These are phyloP conservation scores for Chouioia cunea DNA, from an alignment of 2,888 invertebrate species.

Conservation along the genomic window DNA sequence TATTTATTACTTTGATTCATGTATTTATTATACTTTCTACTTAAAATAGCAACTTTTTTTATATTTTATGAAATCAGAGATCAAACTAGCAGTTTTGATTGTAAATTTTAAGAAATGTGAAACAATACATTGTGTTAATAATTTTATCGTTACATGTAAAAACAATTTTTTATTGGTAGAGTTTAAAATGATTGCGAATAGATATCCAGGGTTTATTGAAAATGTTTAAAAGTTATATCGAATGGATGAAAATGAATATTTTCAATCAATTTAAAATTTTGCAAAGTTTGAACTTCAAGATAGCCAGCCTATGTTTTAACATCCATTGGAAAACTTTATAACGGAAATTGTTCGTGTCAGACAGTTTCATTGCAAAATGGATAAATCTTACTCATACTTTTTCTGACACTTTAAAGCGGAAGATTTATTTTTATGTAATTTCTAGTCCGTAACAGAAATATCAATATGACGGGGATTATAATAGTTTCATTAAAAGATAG, in stretches of 20 bases:
- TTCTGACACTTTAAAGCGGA: conserved; percentile 1
- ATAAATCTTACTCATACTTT: conserved; percentile 27
- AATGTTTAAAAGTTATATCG: conserved; percentile 3
- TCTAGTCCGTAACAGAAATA: background rate
- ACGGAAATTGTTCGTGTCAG: conserved; percentile 25
- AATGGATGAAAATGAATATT: too few relatives aligned
- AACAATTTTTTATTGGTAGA: too few relatives aligned
- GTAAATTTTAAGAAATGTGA: too few relatives aligned
- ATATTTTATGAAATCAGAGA: too few relatives aligned
- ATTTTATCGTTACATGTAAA: too few relatives aligned
- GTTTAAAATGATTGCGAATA: too few relatives aligned
- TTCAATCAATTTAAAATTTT: background rate
- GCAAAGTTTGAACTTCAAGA: conserved; percentile 26
- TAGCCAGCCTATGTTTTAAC: conserved; percentile 10
- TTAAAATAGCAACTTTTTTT: too few relatives aligned
- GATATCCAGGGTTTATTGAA: background rate
- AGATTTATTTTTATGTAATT: conserved; percentile 25
- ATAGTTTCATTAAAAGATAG: background rate
- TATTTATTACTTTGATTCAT: too few relatives aligned
- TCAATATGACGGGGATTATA: conserved; percentile 3
- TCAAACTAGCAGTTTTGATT: too few relatives aligned
- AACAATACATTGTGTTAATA: too few relatives aligned
- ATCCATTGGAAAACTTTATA: conserved; percentile 7
- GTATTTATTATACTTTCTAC: too few relatives aligned
- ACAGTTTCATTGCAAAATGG: conserved; percentile 24